These are phyloP conservation scores for Machimus rusticus DNA, from an alignment of 2,888 invertebrate genomes.

Conservation along the genomic window DNA sequence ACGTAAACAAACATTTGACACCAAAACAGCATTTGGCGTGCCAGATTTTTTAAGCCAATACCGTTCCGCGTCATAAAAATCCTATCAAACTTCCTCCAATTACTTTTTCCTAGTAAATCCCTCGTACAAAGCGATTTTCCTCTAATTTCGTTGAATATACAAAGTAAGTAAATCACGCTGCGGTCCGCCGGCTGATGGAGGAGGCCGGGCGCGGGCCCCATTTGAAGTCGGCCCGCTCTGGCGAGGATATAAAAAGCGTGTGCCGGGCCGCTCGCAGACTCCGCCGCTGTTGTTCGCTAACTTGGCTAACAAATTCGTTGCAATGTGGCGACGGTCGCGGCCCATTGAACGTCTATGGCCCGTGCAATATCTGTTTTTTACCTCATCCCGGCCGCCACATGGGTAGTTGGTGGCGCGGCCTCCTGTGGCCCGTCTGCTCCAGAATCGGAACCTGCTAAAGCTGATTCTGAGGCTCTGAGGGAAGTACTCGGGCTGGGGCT, in stretches of 20 bases:
- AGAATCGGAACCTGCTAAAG: neutral
- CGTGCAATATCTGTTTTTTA: slow-evolving; percentile 48
- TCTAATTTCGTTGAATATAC: slow-evolving; percentile 18
- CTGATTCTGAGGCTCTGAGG: neutral
- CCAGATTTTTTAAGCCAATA: neutral
- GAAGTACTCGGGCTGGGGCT: neutral
- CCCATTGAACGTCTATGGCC: slow-evolving; percentile 48
- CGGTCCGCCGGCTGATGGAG: neutral
- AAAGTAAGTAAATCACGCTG: slow-evolving; percentile 4
- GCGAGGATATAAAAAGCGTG: slow-evolving; percentile 11
- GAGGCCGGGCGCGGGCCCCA: neutral
- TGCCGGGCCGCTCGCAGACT: neutral
- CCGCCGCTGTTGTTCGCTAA: slow-evolving; percentile 48
- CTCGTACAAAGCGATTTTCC: neutral
- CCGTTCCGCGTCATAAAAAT: slow-evolving; percentile 20
- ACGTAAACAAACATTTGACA: neutral
- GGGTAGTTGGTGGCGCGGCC: slow-evolving; percentile 1
- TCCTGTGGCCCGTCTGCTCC: neutral
- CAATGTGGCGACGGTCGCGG: slow-evolving; percentile 58
- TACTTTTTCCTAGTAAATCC: slow-evolving; percentile 34
- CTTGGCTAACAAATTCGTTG: slow-evolving; percentile 58
- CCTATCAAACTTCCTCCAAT: slow-evolving; percentile 37
- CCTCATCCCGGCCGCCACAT: slow-evolving; percentile 34
- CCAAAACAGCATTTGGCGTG: neutral
- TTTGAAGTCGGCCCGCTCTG: slow-evolving; percentile 6